Percentiles rank a stretch among this genome's conserved stretches.
These are phyloP conservation scores for Drosophila nannoptera DNA, from an alignment of 1,140 invertebrate genomes.

Conservation along the genomic window DNA sequence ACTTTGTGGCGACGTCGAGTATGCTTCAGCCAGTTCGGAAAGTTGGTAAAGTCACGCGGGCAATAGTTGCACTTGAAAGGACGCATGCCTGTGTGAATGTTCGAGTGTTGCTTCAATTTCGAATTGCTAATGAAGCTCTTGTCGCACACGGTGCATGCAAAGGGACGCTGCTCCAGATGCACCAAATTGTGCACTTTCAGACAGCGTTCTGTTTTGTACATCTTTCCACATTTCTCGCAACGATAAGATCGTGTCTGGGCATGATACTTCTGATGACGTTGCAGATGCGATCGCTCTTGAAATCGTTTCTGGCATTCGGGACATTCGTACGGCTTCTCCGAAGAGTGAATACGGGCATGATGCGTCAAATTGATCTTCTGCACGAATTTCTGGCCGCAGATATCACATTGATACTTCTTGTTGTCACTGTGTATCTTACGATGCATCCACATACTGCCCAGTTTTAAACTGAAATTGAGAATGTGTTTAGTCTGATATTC, in stretches of 20 bases:
- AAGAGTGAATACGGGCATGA: slow-evolving; percentile 81
- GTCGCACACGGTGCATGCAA: slow-evolving; percentile 80
- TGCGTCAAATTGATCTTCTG: slow-evolving; percentile 81
- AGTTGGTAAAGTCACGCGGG: slow-evolving; percentile 81
- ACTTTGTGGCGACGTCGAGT: slow-evolving; percentile 81
- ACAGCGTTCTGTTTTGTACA: slow-evolving; percentile 81
- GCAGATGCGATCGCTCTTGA: slow-evolving; percentile 80
- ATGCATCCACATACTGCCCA: slow-evolving; percentile 80
- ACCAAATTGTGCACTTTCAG: slow-evolving; percentile 80
- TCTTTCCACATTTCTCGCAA: slow-evolving; percentile 80
- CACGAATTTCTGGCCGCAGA: slow-evolving; percentile 81
- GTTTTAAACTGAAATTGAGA: slow-evolving; percentile 76
- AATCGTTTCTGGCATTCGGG: slow-evolving; percentile 82
- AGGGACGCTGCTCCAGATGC: slow-evolving; percentile 79
- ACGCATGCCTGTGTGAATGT: slow-evolving; percentile 81
- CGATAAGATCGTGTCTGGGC: slow-evolving; percentile 79
- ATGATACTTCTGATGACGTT: slow-evolving; percentile 80
- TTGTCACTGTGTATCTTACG: slow-evolving; percentile 80
- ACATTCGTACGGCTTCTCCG: slow-evolving; percentile 83
- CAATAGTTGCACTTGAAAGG: slow-evolving; percentile 82
- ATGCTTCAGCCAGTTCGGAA: slow-evolving; percentile 82
- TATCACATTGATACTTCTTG: slow-evolving; percentile 80
- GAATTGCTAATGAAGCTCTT: slow-evolving; percentile 81
- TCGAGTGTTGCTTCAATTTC: slow-evolving; percentile 81
- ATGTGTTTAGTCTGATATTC: background rate